Conservation (phyloP, 2,888 invertebrate species). For the Coelopa pilipes region DNA sequence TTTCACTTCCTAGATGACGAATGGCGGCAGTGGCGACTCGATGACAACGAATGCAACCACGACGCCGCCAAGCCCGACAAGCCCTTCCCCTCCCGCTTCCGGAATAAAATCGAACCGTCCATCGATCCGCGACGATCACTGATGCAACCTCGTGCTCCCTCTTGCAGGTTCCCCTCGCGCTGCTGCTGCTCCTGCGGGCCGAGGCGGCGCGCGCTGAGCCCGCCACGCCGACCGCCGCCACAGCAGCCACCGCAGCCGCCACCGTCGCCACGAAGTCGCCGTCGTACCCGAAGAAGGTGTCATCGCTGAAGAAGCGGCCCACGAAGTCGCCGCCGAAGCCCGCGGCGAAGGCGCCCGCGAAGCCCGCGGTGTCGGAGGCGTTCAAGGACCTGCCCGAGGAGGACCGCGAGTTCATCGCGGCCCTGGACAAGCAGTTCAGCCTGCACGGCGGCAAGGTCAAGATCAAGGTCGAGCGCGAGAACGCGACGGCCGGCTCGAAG, state of each 20-base stretch:
- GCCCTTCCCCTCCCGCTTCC: too few species aligned
- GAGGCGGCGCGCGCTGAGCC: constrained; percentile 40
- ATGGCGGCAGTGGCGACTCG: constrained; percentile 14
- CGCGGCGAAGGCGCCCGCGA: neutral
- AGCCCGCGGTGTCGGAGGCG: constrained; percentile 45
- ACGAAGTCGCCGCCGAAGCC: constrained; percentile 52
- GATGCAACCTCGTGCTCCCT: neutral
- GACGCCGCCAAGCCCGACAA: neutral
- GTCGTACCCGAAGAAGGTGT: constrained; percentile 62
- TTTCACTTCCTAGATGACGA: constrained; percentile 29
- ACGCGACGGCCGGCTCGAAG: constrained; percentile 53
- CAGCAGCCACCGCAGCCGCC: constrained; percentile 35
- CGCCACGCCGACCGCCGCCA: constrained; percentile 22
- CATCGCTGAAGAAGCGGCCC: constrained; percentile 57
- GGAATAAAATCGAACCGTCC: neutral
- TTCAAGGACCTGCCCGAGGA: constrained; percentile 62
- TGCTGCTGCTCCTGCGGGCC: constrained; percentile 46
- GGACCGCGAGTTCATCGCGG: constrained; percentile 65
- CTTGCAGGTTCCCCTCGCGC: constrained; percentile 45
- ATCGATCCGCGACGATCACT: neutral
- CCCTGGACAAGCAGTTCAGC: constrained; percentile 66
- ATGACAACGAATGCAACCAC: neutral
- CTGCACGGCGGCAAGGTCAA: constrained; percentile 64
- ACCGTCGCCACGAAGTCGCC: constrained; percentile 44
- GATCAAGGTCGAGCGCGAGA: constrained; percentile 64